Evolutionary conservation across 2,797 vertebrate species (phyloP).

Genomic region (Orientallactaga sibirica): DNA sequence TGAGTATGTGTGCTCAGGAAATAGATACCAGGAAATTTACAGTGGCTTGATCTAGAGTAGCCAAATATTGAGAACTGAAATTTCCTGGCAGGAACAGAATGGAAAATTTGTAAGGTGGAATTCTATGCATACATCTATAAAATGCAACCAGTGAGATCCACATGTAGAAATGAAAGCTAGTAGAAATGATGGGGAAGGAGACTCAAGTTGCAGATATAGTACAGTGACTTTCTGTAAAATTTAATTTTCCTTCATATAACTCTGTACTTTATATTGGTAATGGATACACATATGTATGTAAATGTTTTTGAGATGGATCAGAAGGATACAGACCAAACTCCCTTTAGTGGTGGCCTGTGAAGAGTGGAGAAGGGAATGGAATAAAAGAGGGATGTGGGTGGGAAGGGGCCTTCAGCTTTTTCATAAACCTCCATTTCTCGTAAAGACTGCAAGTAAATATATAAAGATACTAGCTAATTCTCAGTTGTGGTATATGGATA

Average conservation of each 20-base stretch:
- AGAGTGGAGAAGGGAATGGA: slow-evolving; percentile 23
- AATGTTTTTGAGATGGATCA: slow-evolving; percentile 57
- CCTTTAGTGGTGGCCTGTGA: slow-evolving; percentile 46
- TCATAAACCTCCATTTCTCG: slow-evolving; percentile 69
- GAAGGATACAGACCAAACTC: slow-evolving; percentile 61
- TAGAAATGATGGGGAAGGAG: not conserved
- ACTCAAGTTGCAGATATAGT: not conserved
- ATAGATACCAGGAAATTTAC: slow-evolving; percentile 33
- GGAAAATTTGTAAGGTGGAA: not conserved
- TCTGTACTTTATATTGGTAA: slow-evolving; percentile 62
- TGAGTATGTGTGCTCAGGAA: slow-evolving; percentile 65
- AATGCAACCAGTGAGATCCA: slow-evolving; percentile 9
- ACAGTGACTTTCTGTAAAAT: slow-evolving; percentile 64
- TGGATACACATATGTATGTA: slow-evolving; percentile 55
- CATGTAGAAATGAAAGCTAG: slow-evolving; percentile 1
- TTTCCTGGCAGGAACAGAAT: not conserved
- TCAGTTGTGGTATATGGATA: slow-evolving; percentile 78
- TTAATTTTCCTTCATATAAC: slow-evolving; percentile 49
- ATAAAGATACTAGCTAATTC: slow-evolving; percentile 73
- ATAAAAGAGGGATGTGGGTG: not conserved
- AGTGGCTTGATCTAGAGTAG: slow-evolving; percentile 60
- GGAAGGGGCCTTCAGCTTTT: slow-evolving; percentile 58
- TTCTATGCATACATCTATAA: slow-evolving; percentile 55
- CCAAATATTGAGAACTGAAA: slow-evolving; percentile 35
- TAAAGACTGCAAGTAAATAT: slow-evolving; percentile 64